phyloP scores from a whole-genome alignment of 2,113 vertebrate genomes.

The Polypterus senegalus region DNA sequence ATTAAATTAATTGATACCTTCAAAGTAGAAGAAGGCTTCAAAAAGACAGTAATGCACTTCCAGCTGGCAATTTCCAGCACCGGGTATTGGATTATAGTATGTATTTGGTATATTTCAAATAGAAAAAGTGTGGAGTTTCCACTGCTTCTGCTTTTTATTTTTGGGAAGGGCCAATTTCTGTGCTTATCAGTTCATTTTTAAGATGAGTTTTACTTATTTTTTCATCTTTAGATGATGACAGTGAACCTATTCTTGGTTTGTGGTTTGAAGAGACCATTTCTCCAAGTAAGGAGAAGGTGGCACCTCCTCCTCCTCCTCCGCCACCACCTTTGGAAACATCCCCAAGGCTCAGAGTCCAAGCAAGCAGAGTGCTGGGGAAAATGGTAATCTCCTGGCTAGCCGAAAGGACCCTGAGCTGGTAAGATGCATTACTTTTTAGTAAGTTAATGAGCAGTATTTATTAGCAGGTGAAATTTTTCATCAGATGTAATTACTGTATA shows the following conservation, averaged over 20 bases:
- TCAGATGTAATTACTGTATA: too few relatives aligned
- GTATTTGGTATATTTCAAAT: too few relatives aligned
- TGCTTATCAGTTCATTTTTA: too few relatives aligned
- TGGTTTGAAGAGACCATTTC: slow-evolving; percentile 99
- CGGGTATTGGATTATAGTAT: too few relatives aligned
- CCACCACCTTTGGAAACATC: slow-evolving; percentile 86
- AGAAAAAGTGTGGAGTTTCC: too few relatives aligned
- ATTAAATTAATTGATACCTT: too few relatives aligned
- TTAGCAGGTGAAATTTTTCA: neutral
- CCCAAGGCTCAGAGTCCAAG: slow-evolving; percentile 80
- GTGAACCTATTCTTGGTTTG: slow-evolving; percentile 92
- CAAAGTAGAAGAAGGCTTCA: too few relatives aligned
- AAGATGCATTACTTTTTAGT: slow-evolving; percentile 19
- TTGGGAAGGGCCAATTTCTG: too few relatives aligned
- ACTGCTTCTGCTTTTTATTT: too few relatives aligned
- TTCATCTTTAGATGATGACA: slow-evolving; percentile 75
- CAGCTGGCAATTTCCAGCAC: too few relatives aligned
- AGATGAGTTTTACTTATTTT: slow-evolving; percentile 9
- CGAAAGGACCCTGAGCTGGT: slow-evolving; percentile 95
- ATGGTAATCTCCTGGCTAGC: slow-evolving; percentile 92
- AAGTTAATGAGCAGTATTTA: neutral
- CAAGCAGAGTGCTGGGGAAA: slow-evolving; percentile 78
- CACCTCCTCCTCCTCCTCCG: slow-evolving; percentile 75
- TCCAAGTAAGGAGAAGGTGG: slow-evolving; percentile 88
- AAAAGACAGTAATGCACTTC: too few relatives aligned